These are phyloP conservation scores for Drosophila simulans DNA, from an alignment of 1,140 invertebrate genomes.

Conservation along the genomic window DNA sequence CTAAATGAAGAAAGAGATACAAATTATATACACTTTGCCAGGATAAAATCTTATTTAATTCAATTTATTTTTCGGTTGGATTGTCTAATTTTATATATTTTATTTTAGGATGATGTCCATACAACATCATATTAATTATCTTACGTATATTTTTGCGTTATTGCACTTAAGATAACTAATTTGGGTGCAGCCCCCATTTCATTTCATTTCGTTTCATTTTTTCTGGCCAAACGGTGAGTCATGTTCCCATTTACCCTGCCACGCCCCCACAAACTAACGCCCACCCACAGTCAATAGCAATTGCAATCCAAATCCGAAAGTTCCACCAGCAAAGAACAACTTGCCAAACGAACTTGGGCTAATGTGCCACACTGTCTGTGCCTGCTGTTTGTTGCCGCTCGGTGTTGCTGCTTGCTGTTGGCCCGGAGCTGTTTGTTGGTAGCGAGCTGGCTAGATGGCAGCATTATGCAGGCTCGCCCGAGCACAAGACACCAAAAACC, in stretches of 20 bases:
- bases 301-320: conserved; percentile 24
- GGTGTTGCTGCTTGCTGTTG: conserved; percentile 17
- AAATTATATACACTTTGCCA: too few species aligned
- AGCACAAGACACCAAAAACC: conserved; percentile 60
- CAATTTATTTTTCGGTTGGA: too few species aligned
- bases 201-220: not conserved
- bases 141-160: too few species aligned
- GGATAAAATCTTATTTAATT: too few species aligned
- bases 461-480: conserved; percentile 49
- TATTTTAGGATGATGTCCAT: too few species aligned
- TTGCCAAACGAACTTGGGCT: conserved; percentile 48
- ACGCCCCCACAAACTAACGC: not conserved
- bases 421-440: conserved; percentile 51
- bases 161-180: too few species aligned
- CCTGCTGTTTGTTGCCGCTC: not conserved
- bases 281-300: conserved; percentile 41
- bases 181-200: too few species aligned
- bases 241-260: conserved; percentile 4
- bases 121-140: too few species aligned
- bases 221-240: not conserved
- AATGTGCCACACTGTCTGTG: conserved; percentile 52
- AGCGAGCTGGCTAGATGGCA: conserved; percentile 7
- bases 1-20: too few species aligned
- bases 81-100: too few species aligned
- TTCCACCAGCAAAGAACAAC: conserved; percentile 32